These are phyloP conservation scores for Hippasteria phrygiana DNA, from an alignment of 53 echinoderm and acorn worm genomes.

Conservation along the genomic window DNA sequence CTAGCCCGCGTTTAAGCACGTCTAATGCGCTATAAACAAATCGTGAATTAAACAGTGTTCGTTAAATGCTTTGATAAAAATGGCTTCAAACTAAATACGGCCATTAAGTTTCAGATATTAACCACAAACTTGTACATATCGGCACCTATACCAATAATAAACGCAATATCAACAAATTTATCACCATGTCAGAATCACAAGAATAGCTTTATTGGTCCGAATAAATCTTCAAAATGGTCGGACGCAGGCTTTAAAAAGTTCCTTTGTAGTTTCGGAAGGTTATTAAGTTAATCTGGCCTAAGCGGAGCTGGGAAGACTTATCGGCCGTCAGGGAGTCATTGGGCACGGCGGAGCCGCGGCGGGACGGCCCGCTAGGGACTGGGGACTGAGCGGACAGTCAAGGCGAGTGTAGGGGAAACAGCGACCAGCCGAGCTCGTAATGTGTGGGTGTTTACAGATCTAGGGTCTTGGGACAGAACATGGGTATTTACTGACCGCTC, in stretches of 20 bases:
- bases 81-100: too few relatives aligned
- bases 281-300: constrained; percentile 17
- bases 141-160: not conserved
- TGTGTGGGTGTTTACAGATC: constrained; percentile 45
- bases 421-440: constrained; percentile 29
- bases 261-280: constrained; percentile 46
- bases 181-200: constrained; percentile 39
- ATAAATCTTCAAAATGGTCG: constrained; percentile 21
- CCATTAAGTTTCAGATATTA: too few relatives aligned
- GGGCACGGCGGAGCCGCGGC: not conserved
- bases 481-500: not conserved
- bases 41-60: too few relatives aligned
- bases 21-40: too few relatives aligned
- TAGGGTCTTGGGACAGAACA: not conserved
- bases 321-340: constrained; percentile 38
- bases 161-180: constrained; percentile 32
- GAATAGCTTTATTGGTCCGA: constrained; percentile 22
- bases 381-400: not conserved
- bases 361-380: constrained; percentile 33
- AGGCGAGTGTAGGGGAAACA: not conserved
- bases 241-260: not conserved
- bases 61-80: too few relatives aligned
- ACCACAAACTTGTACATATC: not conserved
- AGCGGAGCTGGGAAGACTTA: constrained; percentile 7
- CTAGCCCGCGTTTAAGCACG: too few relatives aligned